Percentiles rank a stretch among this genome's conserved stretches.
Evolutionary conservation across 2,888 invertebrate genomes (phyloP).

Genomic region (Agrotis exclamationis): DNA sequence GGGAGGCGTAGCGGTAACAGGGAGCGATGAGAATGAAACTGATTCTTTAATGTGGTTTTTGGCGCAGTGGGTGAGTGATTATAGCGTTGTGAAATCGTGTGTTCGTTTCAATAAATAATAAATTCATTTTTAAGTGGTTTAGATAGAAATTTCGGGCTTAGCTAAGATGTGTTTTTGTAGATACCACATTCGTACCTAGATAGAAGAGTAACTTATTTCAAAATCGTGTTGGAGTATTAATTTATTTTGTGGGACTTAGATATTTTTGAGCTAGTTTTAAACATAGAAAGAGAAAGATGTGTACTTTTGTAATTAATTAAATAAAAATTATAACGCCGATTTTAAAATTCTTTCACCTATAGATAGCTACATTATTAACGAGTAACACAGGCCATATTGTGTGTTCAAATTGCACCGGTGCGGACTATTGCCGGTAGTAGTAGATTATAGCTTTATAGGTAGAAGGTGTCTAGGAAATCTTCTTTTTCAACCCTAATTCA

Average conservation of each 20-base stretch:
- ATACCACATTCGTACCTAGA: neutral
- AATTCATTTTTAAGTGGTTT: no score
- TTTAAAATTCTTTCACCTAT: no score
- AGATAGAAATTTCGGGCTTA: no score
- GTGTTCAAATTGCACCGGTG: no score
- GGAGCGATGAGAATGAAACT: slow-evolving; percentile 20
- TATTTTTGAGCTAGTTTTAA: no score
- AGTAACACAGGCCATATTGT: no score
- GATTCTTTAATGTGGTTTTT: slow-evolving; percentile 31
- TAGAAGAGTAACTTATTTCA: neutral
- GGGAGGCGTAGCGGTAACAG: slow-evolving; percentile 30
- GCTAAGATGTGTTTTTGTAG: neutral
- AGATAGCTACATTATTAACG: no score
- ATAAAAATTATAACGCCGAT: no score
- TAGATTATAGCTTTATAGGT: no score
- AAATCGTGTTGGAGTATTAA: neutral
- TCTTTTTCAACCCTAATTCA: neutral
- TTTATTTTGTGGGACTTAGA: neutral
- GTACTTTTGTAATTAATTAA: no score
- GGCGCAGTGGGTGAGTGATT: slow-evolving; percentile 10
- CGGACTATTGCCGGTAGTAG: no score
- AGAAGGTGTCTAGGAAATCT: neutral
- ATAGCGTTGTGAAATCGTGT: neutral
- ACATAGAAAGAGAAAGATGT: no score
- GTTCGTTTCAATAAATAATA: neutral